phyloP scores from a whole-genome alignment of 2,113 vertebrate species.

The Antidorcas marsupialis region DNA sequence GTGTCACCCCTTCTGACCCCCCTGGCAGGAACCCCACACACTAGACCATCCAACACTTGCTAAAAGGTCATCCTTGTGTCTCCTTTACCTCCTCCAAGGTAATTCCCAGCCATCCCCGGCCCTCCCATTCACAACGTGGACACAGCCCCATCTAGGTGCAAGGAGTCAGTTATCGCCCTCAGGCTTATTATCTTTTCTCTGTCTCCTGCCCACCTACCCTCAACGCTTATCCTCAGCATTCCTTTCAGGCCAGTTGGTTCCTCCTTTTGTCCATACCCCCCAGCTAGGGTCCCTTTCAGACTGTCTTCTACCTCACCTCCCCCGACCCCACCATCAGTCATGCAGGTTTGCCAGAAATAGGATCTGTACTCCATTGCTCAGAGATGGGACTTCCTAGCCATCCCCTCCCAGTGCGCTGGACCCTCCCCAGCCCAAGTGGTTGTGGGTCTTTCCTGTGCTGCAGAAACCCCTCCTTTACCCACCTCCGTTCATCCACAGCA shows the following conservation, averaged over 20 bases:
- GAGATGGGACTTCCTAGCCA: neutral
- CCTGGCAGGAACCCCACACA: neutral
- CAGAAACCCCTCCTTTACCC: neutral
- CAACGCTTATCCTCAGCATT: neutral
- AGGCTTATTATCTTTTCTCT: neutral
- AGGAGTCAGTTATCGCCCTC: too few relatives aligned
- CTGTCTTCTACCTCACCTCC: neutral
- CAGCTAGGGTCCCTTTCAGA: neutral
- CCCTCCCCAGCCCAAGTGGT: neutral
- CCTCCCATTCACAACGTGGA: neutral
- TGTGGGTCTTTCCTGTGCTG: neutral
- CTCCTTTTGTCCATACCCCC: neutral
- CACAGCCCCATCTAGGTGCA: neutral
- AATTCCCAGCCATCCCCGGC: neutral
- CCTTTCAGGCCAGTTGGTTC: neutral
- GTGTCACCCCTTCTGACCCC: neutral
- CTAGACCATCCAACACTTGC: neutral
- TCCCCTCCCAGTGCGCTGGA: too few relatives aligned
- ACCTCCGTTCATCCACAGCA: too few relatives aligned
- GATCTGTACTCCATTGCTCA: fast-evolving
- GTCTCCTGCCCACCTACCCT: neutral
- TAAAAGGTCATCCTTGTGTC: neutral
- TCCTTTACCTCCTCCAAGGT: neutral
- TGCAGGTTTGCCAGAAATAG: neutral
- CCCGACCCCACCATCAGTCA: neutral